These are phyloP conservation scores for Clanis bilineata DNA, from an alignment of 2,888 invertebrate species.

Conservation along the genomic window DNA sequence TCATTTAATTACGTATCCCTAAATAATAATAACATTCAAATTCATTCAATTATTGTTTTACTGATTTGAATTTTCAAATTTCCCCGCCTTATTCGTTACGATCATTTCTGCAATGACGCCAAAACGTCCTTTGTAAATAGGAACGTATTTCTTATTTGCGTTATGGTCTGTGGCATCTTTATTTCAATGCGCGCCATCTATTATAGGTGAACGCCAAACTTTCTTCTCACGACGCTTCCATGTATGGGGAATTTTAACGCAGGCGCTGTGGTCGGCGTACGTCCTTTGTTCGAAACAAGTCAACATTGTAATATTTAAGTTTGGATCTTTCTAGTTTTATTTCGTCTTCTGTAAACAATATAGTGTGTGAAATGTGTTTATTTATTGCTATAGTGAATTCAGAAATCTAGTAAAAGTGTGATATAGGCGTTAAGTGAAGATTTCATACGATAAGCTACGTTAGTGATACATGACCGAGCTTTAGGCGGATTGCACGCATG, in stretches of 20 bases:
- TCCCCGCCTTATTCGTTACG: background rate
- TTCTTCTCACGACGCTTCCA: slow-evolving; percentile 62
- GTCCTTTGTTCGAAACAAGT: slow-evolving; percentile 82
- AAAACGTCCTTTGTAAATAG: slow-evolving; percentile 12
- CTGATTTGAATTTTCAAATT: background rate
- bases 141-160: slow-evolving; percentile 15
- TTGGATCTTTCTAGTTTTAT: slow-evolving; percentile 64
- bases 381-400: slow-evolving; percentile 45
- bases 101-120: background rate
- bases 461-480: slow-evolving; percentile 69
- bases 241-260: slow-evolving; percentile 66
- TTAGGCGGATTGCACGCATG: slow-evolving; percentile 81
- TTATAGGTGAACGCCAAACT: slow-evolving; percentile 42
- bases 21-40: too few relatives aligned
- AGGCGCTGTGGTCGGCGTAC: slow-evolving; percentile 79
- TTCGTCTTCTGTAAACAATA: slow-evolving; percentile 47
- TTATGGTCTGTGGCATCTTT: slow-evolving; percentile 33
- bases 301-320: slow-evolving; percentile 75
- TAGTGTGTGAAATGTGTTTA: slow-evolving; percentile 61
- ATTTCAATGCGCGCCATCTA: slow-evolving; percentile 66
- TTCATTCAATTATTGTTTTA: too few relatives aligned
- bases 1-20: too few relatives aligned
- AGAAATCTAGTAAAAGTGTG: slow-evolving; percentile 45
- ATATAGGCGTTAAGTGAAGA: slow-evolving; percentile 50
- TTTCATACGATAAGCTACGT: slow-evolving; percentile 58